These are phyloP conservation scores for Blera fallax DNA, from an alignment of 2,888 invertebrate genomes.

Conservation along the genomic window DNA sequence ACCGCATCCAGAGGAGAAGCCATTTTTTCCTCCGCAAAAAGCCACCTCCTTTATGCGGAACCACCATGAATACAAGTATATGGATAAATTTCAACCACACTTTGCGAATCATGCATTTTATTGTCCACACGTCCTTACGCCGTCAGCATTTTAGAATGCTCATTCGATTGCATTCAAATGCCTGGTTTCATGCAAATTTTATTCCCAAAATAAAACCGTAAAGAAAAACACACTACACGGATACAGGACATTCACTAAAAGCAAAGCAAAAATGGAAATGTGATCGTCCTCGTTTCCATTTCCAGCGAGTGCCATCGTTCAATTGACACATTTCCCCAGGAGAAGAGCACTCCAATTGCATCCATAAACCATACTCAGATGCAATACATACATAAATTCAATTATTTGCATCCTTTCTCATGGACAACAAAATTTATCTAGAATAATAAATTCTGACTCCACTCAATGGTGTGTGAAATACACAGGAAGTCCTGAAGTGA, in stretches of 20 bases:
- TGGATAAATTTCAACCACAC: not conserved
- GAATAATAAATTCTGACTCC: constrained; percentile 6
- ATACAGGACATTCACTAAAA: not conserved
- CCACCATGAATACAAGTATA: too few species aligned
- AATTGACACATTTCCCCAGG: not conserved
- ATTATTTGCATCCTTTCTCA: not conserved
- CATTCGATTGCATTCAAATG: not conserved
- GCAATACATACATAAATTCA: constrained; percentile 7
- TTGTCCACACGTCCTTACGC: not conserved
- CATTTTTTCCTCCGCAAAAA: too few species aligned
- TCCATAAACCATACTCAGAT: not conserved
- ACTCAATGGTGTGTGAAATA: not conserved
- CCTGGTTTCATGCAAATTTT: not conserved
- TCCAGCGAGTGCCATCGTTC: not conserved
- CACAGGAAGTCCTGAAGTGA: not conserved
- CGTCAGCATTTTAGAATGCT: not conserved
- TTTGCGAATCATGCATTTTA: constrained; percentile 1
- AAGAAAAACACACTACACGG: not conserved
- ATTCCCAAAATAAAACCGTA: not conserved
- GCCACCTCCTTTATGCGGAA: too few species aligned
- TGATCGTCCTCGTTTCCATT: not conserved
- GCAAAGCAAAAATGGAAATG: not conserved
- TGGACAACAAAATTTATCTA: not conserved
- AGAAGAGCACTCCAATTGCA: not conserved
- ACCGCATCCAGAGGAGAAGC: too few species aligned